Percentiles rank a stretch among this genome's conserved stretches.
Conservation (phyloP, 2,888 invertebrate species). For the Hermodice carunculata region DNA sequence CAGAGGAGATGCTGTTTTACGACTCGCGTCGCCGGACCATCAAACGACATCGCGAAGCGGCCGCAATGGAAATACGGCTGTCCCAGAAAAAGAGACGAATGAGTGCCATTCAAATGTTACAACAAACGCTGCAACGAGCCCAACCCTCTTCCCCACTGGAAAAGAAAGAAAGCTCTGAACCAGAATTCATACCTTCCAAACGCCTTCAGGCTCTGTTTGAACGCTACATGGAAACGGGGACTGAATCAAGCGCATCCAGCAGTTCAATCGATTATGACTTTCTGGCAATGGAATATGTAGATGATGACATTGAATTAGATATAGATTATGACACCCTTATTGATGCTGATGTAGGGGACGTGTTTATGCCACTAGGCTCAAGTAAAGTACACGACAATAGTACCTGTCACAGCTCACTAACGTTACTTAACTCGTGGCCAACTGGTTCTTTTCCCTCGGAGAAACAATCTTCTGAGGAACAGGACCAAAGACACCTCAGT, state of each 20-base stretch:
- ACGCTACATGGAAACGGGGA: conserved; percentile 15
- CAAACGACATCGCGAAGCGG: conserved; percentile 21
- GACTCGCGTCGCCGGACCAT: conserved; percentile 20
- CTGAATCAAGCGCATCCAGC: not conserved
- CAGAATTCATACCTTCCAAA: not conserved
- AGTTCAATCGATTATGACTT: conserved; percentile 32
- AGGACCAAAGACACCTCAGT: no score
- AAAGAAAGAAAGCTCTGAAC: not conserved
- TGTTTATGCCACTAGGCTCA: no score
- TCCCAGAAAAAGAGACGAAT: conserved; percentile 7
- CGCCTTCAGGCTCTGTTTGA: conserved; percentile 25
- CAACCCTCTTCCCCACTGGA: not conserved
- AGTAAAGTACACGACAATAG: no score
- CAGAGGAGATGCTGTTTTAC: conserved; percentile 32
- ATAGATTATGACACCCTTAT: no score
- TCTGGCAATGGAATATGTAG: no score
- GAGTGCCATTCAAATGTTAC: conserved; percentile 22
- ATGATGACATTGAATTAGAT: no score
- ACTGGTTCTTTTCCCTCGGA: no score
- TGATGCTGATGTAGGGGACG: no score
- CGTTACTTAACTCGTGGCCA: no score
- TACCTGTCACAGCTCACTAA: no score
- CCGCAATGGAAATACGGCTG: not conserved
- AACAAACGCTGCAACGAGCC: conserved; percentile 15
- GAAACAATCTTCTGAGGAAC: no score